A percentile compares a stretch with the other conserved stretches of the same genome.
These are phyloP conservation scores for Zeugodacus cucurbitae DNA, from an alignment of 1,140 invertebrate genomes.

Conservation along the genomic window DNA sequence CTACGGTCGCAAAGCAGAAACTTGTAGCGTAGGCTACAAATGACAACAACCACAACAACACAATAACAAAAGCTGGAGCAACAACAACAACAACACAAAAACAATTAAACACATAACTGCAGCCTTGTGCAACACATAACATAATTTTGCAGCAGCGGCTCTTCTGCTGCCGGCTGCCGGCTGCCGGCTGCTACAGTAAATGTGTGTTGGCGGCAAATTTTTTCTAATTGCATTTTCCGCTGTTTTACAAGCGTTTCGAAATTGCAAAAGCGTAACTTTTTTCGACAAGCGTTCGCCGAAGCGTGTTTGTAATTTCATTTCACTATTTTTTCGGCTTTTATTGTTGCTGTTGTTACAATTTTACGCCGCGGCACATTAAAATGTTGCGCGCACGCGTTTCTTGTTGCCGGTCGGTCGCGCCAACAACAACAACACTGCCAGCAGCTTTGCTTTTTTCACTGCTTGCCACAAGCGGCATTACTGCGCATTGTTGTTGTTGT, in stretches of 20 bases:
- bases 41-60: conserved; percentile 48
- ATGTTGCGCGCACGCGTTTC: conserved; percentile 9
- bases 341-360: not conserved
- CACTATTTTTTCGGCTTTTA: not conserved
- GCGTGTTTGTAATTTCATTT: not conserved
- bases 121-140: not conserved
- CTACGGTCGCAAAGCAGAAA: conserved; percentile 46
- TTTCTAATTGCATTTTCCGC: conserved; percentile 29
- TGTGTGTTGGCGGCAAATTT: conserved; percentile 33
- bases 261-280: not conserved
- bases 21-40: conserved; percentile 42
- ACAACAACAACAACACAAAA: not conserved
- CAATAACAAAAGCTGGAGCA: not conserved
- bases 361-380: not conserved
- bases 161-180: conserved; percentile 19
- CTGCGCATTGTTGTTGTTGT: too few relatives aligned
- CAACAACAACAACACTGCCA: not conserved
- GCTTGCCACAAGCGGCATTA: not conserved
- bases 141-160: not conserved
- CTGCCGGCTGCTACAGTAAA: not conserved
- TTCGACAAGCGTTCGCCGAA: not conserved
- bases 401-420: not conserved
- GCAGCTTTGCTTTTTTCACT: not conserved
- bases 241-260: conserved; percentile 7
- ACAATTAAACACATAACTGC: not conserved